Evolutionary conservation across 2,113 vertebrate species (phyloP).

Genomic region (Rhadina sibilatrix): DNA sequence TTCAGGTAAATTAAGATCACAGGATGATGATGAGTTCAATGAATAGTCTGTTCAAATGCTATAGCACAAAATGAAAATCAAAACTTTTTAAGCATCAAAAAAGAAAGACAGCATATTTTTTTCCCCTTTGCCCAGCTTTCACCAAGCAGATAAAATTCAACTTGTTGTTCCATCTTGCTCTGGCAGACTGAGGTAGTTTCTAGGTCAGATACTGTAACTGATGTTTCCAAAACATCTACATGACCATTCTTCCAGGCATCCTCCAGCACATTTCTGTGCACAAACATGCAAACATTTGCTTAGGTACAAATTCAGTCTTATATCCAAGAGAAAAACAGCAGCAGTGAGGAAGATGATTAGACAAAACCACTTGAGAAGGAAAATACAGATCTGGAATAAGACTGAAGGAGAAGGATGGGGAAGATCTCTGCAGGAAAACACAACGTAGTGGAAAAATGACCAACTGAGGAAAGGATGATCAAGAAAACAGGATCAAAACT

Average conservation of each 20-base stretch:
- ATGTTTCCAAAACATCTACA: neutral
- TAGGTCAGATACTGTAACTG: neutral
- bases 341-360: neutral
- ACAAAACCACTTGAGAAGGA: neutral
- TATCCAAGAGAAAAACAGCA: neutral
- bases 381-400: neutral
- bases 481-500: neutral
- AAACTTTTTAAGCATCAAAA: neutral
- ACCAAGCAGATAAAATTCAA: neutral
- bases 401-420: neutral
- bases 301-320: neutral
- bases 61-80: neutral
- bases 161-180: neutral
- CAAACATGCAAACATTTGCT: neutral
- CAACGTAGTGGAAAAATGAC: neutral
- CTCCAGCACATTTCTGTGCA: neutral
- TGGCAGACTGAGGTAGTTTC: neutral
- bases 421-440: neutral
- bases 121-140: neutral
- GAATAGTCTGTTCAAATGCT: neutral
- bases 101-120: neutral
- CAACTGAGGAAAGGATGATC: fast-evolving
- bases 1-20: neutral
- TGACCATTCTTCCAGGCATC: neutral
- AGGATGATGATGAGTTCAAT: neutral